These are phyloP conservation scores for Linurgus olivaceus DNA, from an alignment of 2,797 vertebrate genomes.

Conservation along the genomic window DNA sequence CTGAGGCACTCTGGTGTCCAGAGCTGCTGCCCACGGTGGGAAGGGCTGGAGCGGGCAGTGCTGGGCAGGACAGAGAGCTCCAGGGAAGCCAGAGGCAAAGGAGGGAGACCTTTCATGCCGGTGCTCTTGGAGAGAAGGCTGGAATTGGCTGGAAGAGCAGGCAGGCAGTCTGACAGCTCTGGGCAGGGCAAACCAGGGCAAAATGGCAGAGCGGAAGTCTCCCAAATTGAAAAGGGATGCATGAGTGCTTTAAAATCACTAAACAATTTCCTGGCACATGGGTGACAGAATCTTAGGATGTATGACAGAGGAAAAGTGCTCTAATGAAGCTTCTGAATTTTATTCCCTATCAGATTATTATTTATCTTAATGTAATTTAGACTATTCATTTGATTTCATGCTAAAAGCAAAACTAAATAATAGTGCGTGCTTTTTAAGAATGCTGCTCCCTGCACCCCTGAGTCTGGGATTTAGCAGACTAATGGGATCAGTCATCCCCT, in stretches of 20 bases:
- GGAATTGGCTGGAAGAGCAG: neutral
- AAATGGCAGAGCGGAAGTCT: neutral
- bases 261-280: neutral
- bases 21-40: neutral
- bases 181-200: neutral
- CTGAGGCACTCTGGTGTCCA: neutral
- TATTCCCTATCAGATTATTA: neutral
- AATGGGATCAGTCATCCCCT: conserved; percentile 61
- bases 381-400: neutral
- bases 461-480: conserved; percentile 53
- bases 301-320: neutral
- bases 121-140: neutral
- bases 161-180: neutral
- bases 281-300: neutral
- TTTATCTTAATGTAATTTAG: neutral
- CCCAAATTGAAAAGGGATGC: neutral
- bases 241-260: neutral
- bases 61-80: neutral
- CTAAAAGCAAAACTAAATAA: neutral
- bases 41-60: neutral
- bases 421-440: neutral
- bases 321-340: neutral
- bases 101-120: neutral
- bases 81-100: neutral
- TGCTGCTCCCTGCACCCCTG: neutral